A percentile compares a stretch with the other conserved stretches of the same genome.
Conservation (phyloP, 2,113 vertebrate species). For the Tetrax tetrax region DNA sequence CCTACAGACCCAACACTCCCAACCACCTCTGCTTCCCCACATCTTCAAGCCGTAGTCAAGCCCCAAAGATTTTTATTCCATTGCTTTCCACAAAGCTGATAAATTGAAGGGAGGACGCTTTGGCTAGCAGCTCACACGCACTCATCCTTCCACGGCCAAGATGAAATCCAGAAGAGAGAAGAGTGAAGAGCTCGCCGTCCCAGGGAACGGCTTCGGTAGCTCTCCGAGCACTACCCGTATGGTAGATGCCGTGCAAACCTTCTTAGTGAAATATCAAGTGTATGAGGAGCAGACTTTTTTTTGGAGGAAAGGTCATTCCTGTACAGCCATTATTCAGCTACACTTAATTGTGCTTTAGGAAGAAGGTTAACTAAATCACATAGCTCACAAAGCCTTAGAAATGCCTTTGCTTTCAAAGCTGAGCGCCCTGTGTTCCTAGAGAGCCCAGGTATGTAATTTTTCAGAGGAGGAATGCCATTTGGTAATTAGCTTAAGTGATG, state of each 20-base stretch:
- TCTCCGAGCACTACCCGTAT: background rate
- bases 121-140: background rate
- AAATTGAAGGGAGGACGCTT: background rate
- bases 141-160: background rate
- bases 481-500: conserved; percentile 6
- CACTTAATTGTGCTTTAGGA: background rate
- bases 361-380: background rate
- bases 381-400: background rate
- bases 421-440: background rate
- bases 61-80: background rate
- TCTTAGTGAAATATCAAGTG: background rate
- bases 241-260: background rate
- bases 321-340: background rate
- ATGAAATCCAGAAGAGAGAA: background rate
- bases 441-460: background rate
- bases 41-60: background rate
- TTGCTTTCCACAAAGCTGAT: background rate
- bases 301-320: background rate
- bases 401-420: background rate
- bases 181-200: background rate
- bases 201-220: no score
- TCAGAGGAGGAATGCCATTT: background rate
- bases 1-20: background rate
- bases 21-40: no score
- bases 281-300: background rate